Conservation (phyloP, 2,113 vertebrate genomes). For the Aspidoscelis tigris region DNA sequence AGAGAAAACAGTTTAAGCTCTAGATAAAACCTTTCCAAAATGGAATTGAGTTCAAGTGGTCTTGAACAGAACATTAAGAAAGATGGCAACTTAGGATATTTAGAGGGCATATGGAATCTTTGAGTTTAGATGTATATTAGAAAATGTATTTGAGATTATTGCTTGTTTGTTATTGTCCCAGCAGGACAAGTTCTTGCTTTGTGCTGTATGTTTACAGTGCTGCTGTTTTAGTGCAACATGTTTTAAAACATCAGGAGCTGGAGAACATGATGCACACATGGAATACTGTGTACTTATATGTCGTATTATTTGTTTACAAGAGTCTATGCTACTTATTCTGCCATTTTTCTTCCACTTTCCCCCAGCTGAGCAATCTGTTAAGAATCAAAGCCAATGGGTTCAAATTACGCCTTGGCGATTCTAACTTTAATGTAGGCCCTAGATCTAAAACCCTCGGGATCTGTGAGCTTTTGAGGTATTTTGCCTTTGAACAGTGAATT, state of each 20-base stretch:
- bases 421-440: not conserved
- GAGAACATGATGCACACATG: not conserved
- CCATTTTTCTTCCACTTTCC: not conserved
- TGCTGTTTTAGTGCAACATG: constrained; percentile 23
- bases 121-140: constrained; percentile 45
- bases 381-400: not conserved
- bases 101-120: constrained; percentile 48
- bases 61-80: too few species aligned
- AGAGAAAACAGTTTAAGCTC: not conserved
- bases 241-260: constrained; percentile 23
- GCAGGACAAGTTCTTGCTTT: not conserved
- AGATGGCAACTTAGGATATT: constrained; percentile 27
- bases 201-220: constrained; percentile 36
- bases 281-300: not conserved
- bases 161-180: constrained; percentile 40
- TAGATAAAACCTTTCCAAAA: constrained; percentile 49
- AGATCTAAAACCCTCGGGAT: not conserved
- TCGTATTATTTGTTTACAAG: not conserved
- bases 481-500: not conserved
- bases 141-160: constrained; percentile 11
- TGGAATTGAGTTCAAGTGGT: constrained; percentile 14
- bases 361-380: not conserved
- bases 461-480: not conserved
- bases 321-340: not conserved
- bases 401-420: not conserved